These are phyloP conservation scores for Melanerpes formicivorus DNA, from an alignment of 2,113 vertebrate genomes.

Conservation along the genomic window DNA sequence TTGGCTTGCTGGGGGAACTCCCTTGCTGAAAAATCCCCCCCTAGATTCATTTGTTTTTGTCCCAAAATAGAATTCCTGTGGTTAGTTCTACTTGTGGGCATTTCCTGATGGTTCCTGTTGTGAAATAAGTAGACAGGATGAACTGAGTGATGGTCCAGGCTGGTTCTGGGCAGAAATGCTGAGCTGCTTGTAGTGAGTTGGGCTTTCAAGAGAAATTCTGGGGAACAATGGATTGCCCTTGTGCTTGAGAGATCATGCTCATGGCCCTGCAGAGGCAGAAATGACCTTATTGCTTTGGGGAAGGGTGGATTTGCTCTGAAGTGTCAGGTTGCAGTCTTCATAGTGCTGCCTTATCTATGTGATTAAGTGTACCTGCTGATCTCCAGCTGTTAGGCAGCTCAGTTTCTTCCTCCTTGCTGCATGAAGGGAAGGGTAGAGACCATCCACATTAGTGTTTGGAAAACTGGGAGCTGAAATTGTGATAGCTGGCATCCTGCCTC, in stretches of 20 bases:
- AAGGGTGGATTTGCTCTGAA: neutral
- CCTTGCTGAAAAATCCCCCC: slow-evolving; percentile 21
- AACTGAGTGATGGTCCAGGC: neutral
- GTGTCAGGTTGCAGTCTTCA: neutral
- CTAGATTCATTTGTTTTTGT: neutral
- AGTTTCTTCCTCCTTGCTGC: neutral
- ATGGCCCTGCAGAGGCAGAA: neutral
- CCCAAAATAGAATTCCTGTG: neutral
- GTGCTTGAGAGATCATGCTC: neutral
- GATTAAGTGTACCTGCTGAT: neutral
- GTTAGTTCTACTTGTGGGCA: neutral
- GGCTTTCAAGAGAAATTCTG: neutral
- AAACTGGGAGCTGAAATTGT: neutral
- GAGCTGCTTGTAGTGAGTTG: neutral
- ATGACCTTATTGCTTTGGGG: neutral
- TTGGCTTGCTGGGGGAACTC: neutral
- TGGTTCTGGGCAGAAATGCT: neutral
- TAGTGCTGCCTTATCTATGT: neutral
- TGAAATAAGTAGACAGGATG: neutral
- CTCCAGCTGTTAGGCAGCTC: neutral
- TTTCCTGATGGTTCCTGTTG: neutral
- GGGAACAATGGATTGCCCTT: neutral
- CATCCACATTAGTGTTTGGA: neutral
- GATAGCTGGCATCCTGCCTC: neutral
- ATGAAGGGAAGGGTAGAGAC: neutral